Evolutionary conservation across 2,888 invertebrate genomes (phyloP), one percentile per base, ranked within the genome.

Genomic region (Kuschelorhynchus macadamiae): DNA sequence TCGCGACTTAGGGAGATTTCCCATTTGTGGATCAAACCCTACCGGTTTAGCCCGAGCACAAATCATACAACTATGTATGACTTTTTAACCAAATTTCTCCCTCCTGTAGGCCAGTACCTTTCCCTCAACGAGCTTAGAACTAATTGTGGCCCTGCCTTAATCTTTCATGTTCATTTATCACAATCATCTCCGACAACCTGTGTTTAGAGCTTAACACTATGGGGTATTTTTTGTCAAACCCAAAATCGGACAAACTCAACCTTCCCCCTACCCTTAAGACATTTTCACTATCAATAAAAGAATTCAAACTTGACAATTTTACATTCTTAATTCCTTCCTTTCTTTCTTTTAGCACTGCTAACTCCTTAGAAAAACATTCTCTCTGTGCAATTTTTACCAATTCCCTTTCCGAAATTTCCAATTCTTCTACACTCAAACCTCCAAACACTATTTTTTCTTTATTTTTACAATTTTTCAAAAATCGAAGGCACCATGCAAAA

Each of bases 231-330:
- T 41, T 41, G 9, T 41, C 41, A 41, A 41, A 41, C 2, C 9
- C 9, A 41, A 18, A 47, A 47, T 47, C 17, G 3, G 47, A 47
- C 4, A 14, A 14, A 11, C 7, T 47, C n/a, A 47, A 11, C 47
- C 17, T 47, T 5, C 47, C 42, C 36, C n/a, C 12, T 57, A 46
- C 46, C 7, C 57, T 25, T 25, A 25, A 25, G 4, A 25, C 25
- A 3, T 25, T 3, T 3, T 25, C 25, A 25, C 25, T 25, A 25
- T 25, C 25, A 46, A 50, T 12, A 16, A 41, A 41, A 9, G 41
- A 9, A 41, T 41, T 41, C 16, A 41, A 41, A 12, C 16, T 41
- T 12, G 16, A 41, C 9, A 41, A 16, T 16, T 41, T 41, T 14
- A 3, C 16, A 16, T 16, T 14, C 9, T 41, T 41, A 9, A n/a